Evolutionary conservation across 1,140 invertebrate genomes (phyloP).

Genomic region (Cepaea nemoralis): DNA sequence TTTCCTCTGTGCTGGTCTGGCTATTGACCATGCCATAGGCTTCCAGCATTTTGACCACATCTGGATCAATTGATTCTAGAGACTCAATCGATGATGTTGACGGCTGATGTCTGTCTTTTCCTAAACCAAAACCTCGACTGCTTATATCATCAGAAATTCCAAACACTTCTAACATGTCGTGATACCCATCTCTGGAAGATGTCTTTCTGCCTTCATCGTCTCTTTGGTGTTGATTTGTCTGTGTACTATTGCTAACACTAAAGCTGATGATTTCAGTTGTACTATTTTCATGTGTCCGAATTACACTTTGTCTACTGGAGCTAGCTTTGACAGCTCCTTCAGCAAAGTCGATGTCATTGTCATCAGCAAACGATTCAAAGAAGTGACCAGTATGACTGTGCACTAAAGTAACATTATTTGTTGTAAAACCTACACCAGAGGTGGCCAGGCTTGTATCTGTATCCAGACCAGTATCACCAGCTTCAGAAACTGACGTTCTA

Average conservation of each 20-base stretch:
- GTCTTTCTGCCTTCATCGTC: neutral
- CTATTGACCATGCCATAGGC: constrained; percentile 20
- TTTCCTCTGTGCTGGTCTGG: constrained; percentile 18
- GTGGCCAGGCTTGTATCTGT: neutral
- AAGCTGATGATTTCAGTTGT: neutral
- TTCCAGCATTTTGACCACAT: constrained; percentile 33
- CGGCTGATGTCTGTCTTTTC: constrained; percentile 11
- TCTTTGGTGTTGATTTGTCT: neutral
- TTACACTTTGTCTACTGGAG: neutral
- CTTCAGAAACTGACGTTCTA: constrained; percentile 3
- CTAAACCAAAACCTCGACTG: neutral
- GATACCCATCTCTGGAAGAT: constrained; percentile 17
- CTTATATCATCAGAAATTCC: constrained; percentile 13
- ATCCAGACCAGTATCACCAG: neutral
- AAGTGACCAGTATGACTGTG: neutral
- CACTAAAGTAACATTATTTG: neutral
- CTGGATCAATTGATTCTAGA: neutral
- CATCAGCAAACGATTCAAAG: neutral
- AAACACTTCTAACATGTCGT: constrained; percentile 34
- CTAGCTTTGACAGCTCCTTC: neutral
- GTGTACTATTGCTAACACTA: neutral
- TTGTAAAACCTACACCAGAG: neutral
- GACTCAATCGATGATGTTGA: constrained; percentile 19
- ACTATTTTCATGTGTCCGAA: neutral
- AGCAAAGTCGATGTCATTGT: neutral